Conservation (phyloP, 2,888 invertebrate species). For the Silvanus unidentatus region DNA sequence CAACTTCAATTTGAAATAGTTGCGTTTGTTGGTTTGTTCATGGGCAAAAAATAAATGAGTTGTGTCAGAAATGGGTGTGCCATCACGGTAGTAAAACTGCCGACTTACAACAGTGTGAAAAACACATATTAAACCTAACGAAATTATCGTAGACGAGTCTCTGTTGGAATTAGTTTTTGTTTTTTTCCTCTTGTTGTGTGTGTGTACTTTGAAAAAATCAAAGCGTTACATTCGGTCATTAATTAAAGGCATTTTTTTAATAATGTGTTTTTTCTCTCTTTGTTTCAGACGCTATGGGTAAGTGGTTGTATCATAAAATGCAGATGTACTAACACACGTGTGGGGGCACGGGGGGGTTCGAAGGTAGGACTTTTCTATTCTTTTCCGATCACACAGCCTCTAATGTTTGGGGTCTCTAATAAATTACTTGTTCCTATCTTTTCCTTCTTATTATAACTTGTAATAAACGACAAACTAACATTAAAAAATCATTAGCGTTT, state of each 20-base stretch:
- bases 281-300: conserved; percentile 80
- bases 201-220: too few species aligned
- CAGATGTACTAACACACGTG: conserved; percentile 22
- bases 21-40: too few species aligned
- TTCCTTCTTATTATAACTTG: too few species aligned
- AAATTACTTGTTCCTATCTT: too few species aligned
- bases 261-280: conserved; percentile 41
- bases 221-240: too few species aligned
- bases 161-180: background rate
- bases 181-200: background rate
- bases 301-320: conserved; percentile 46
- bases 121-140: conserved; percentile 4
- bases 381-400: too few species aligned
- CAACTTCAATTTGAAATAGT: too few species aligned
- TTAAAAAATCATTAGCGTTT: too few species aligned
- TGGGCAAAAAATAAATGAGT: conserved; percentile 37
- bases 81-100: conserved; percentile 19
- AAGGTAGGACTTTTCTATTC: conserved; percentile 16
- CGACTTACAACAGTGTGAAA: conserved; percentile 1
- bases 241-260: conserved; percentile 1
- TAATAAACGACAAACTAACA: too few species aligned
- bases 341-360: too few species aligned
- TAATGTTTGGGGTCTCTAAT: too few species aligned
- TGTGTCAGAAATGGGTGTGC: conserved; percentile 35
- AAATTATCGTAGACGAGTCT: background rate